These are phyloP conservation scores for Isichthys henryi DNA, from an alignment of 2,113 vertebrate genomes.

Conservation along the genomic window DNA sequence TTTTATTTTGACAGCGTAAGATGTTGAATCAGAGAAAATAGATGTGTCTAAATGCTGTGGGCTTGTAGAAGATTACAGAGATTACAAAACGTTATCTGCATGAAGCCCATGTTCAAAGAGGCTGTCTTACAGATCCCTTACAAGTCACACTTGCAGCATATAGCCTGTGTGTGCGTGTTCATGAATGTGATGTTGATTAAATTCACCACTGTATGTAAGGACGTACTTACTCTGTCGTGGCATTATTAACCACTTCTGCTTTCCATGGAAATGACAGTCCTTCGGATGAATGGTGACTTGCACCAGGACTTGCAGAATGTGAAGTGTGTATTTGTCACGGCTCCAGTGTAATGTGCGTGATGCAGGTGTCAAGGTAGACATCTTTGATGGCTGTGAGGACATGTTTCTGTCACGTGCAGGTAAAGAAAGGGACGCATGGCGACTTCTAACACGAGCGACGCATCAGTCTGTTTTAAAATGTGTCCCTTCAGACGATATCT, in stretches of 20 bases:
- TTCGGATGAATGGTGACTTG: background rate
- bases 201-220: background rate
- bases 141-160: background rate
- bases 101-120: background rate
- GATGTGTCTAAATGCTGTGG: background rate
- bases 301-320: background rate
- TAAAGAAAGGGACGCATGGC: background rate
- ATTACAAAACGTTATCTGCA: background rate
- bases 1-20: background rate
- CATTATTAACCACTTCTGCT: background rate
- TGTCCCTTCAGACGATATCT: background rate
- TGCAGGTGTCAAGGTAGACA: constrained; percentile 5
- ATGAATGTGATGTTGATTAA: background rate
- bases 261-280: background rate
- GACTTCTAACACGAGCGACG: background rate
- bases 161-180: background rate
- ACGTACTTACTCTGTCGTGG: background rate
- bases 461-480: background rate
- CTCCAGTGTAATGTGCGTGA: background rate
- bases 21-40: background rate
- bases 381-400: background rate
- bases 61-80: background rate
- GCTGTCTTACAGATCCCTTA: background rate
- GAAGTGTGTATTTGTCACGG: background rate
- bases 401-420: background rate